Conservation (phyloP, 1,140 invertebrate genomes). For the Teleopsis dalmanni region DNA sequence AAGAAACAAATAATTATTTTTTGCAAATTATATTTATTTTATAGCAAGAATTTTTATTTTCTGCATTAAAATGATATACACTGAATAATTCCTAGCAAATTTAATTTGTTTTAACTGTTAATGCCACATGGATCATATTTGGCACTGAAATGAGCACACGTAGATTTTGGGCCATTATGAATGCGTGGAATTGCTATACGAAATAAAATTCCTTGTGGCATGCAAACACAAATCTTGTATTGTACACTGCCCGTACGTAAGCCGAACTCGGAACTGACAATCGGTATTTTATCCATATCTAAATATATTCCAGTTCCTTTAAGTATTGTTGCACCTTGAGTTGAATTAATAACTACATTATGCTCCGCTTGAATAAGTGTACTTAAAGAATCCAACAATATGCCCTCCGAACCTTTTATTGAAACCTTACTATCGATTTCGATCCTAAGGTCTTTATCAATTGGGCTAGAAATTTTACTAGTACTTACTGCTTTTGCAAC, state of each 20-base stretch:
- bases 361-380: constrained; percentile 63
- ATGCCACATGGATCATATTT: constrained; percentile 62
- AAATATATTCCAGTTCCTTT: constrained; percentile 63
- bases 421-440: constrained; percentile 46
- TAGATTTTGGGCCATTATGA: constrained; percentile 48
- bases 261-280: constrained; percentile 50
- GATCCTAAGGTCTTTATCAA: constrained; percentile 59
- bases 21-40: no score
- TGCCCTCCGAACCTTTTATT: constrained; percentile 57
- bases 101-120: not conserved
- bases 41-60: no score
- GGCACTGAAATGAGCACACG: constrained; percentile 57
- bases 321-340: constrained; percentile 68
- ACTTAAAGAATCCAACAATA: constrained; percentile 54
- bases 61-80: no score
- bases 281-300: constrained; percentile 64
- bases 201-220: constrained; percentile 77
- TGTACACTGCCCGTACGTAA: constrained; percentile 49
- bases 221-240: constrained; percentile 81
- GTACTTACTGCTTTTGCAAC: constrained; percentile 60
- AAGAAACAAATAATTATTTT: no score
- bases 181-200: constrained; percentile 58
- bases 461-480: constrained; percentile 63
- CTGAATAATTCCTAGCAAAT: no score
- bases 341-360: constrained; percentile 68